Evolutionary conservation across 2,797 vertebrate genomes (phyloP).

Genomic region (Ficedula albicollis): DNA sequence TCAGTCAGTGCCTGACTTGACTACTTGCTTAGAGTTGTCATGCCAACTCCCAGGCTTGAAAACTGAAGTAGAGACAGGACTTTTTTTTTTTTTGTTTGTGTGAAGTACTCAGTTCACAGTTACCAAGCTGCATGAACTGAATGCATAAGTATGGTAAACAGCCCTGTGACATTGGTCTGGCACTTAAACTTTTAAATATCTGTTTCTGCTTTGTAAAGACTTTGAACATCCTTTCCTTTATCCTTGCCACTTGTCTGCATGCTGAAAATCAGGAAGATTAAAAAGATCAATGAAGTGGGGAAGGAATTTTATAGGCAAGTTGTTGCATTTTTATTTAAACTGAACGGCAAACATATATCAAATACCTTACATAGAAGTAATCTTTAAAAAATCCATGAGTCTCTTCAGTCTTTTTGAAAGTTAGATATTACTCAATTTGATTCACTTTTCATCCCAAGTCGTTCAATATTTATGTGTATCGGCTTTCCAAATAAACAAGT

Average conservation of each 20-base stretch:
- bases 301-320: not conserved
- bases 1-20: constrained; percentile 36
- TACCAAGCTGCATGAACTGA: constrained; percentile 58
- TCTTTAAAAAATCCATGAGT: not conserved
- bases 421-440: not conserved
- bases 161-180: not conserved
- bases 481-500: constrained; percentile 22
- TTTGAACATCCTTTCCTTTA: constrained; percentile 11
- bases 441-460: not conserved
- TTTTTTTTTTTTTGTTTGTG: not conserved
- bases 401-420: not conserved
- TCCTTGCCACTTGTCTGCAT: not conserved
- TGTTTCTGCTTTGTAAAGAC: not conserved
- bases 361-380: not conserved
- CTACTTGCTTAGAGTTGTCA: constrained; percentile 66
- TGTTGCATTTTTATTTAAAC: not conserved
- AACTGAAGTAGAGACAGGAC: constrained; percentile 30
- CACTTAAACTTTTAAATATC: not conserved
- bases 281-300: not conserved
- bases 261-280: not conserved
- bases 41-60: constrained; percentile 56
- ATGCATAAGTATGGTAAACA: constrained; percentile 40
- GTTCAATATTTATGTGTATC: not conserved
- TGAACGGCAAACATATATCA: not conserved
- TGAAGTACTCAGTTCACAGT: constrained; percentile 56